phyloP scores from a whole-genome alignment of 2,113 vertebrate genomes.

The Anguilla japonica region DNA sequence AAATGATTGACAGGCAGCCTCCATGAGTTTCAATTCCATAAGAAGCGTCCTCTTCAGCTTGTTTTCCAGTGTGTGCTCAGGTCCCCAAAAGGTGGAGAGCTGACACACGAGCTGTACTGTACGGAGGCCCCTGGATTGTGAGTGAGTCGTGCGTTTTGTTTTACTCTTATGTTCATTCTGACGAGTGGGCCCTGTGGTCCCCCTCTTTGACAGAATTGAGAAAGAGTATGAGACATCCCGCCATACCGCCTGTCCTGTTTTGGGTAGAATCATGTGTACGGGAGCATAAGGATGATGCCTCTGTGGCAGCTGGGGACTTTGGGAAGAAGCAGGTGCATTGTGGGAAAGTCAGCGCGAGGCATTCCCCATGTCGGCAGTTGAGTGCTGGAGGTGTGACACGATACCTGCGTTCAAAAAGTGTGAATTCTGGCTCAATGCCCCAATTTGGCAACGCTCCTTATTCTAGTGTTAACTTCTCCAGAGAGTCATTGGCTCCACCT shows the following conservation, averaged over 20 bases:
- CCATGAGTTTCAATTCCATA: not conserved
- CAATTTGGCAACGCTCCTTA: slow-evolving; percentile 27
- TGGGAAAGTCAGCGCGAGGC: slow-evolving; percentile 16
- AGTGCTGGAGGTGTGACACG: not conserved
- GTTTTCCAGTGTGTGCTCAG: not conserved
- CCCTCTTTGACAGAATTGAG: not conserved
- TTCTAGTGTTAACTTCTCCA: slow-evolving; percentile 44
- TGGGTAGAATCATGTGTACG: no score
- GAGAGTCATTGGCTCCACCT: slow-evolving; percentile 34
- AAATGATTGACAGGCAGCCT: not conserved
- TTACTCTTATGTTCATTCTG: not conserved
- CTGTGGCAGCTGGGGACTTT: no score
- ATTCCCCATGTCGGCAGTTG: no score
- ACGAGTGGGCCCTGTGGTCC: not conserved
- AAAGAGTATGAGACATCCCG: no score
- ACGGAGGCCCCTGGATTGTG: not conserved
- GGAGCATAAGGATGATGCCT: no score
- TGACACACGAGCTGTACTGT: not conserved
- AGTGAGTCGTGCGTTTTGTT: not conserved
- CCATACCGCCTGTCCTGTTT: no score
- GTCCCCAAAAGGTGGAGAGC: not conserved
- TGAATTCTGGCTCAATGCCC: not conserved
- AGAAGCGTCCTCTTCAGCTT: not conserved
- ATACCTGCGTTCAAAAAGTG: slow-evolving; percentile 5
- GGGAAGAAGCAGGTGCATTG: no score